A percentile compares a stretch with the other conserved stretches of the same genome.
Conservation (phyloP, 2,113 vertebrate species). For the Cercopithecus mona region DNA sequence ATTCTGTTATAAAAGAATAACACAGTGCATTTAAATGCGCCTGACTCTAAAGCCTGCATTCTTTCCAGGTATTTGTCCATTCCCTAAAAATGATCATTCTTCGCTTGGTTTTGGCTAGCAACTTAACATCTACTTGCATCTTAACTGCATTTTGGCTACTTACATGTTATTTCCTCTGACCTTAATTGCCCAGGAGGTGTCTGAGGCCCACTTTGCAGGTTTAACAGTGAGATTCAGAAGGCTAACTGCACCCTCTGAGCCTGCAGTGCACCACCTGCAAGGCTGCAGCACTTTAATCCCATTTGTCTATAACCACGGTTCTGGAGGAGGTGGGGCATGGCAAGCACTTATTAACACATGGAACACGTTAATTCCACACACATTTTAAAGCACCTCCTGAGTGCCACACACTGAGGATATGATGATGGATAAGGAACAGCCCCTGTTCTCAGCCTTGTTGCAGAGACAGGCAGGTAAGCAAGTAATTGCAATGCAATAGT, state of each 20-base stretch:
- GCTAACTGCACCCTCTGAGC: rapidly evolving
- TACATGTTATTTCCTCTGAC: background rate
- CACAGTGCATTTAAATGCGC: background rate
- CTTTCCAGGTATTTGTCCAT: background rate
- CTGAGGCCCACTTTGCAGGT: background rate
- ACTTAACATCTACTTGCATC: background rate
- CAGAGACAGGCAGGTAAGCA: background rate
- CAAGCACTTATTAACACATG: background rate
- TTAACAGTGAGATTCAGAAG: background rate
- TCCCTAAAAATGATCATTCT: background rate
- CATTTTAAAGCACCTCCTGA: background rate
- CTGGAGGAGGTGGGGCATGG: too few relatives aligned
- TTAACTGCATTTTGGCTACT: background rate
- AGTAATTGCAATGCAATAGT: background rate
- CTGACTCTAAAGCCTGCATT: background rate
- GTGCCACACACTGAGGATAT: background rate
- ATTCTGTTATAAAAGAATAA: background rate
- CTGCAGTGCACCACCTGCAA: rapidly evolving
- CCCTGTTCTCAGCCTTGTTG: background rate
- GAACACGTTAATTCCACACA: background rate
- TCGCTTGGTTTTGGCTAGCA: background rate
- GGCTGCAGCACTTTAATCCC: rapidly evolving
- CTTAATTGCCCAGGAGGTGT: background rate
- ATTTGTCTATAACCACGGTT: background rate
- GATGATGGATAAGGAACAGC: background rate